phyloP scores from a whole-genome alignment of 2,888 invertebrate genomes.

The Aleiodes leptofemur region DNA sequence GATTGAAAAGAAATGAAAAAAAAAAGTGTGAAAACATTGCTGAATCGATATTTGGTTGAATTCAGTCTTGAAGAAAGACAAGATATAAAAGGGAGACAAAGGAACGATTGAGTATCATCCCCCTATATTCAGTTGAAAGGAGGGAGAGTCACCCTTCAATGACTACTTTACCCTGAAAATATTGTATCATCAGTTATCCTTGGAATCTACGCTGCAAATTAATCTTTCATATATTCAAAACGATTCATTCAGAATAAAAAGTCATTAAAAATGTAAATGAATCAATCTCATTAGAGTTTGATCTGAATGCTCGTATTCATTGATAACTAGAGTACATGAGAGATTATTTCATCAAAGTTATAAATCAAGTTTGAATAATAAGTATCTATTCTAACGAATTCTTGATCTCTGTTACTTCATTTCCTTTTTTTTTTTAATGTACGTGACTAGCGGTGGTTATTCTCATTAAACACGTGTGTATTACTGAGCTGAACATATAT shows the following conservation, averaged over 20 bases:
- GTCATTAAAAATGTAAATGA: slow-evolving; percentile 8
- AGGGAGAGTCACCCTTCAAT: slow-evolving; percentile 24
- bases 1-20: too few species aligned
- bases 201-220: slow-evolving; percentile 20
- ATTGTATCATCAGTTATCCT: slow-evolving; percentile 1
- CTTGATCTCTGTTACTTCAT: neutral
- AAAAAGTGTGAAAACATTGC: too few species aligned
- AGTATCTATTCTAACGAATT: neutral
- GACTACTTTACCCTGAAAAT: slow-evolving; percentile 15
- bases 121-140: neutral
- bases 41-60: too few species aligned
- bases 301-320: slow-evolving; percentile 28
- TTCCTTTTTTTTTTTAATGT: neutral
- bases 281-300: neutral
- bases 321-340: neutral
- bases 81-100: neutral
- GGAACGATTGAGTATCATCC: neutral
- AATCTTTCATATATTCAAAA: neutral
- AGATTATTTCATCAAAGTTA: slow-evolving; percentile 11
- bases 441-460: neutral
- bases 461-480: slow-evolving; percentile 8
- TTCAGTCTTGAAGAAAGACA: neutral
- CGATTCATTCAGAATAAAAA: neutral
- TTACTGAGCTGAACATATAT: neutral
- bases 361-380: neutral